phyloP scores from a whole-genome alignment of 1,140 invertebrate genomes.

The Drosophila bipectinata region DNA sequence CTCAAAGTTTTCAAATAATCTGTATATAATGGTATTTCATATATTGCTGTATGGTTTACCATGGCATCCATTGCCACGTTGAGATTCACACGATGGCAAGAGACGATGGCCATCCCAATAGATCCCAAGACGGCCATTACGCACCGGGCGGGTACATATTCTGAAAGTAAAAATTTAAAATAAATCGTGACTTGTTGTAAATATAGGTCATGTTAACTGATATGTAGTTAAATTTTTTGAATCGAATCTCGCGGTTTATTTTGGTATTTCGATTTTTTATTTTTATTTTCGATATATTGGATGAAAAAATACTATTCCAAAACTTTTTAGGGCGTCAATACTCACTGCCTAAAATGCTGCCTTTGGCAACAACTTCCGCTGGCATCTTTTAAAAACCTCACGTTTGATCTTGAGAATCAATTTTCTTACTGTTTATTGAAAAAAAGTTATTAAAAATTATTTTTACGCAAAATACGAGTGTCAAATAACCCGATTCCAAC shows the following conservation, averaged over 20 bases:
- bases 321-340: conserved; percentile 12
- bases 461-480: too few species aligned
- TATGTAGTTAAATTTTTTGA: too few species aligned
- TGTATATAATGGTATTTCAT: too few species aligned
- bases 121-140: conserved; percentile 85
- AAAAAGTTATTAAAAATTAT: too few species aligned
- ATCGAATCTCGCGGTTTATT: too few species aligned
- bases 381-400: conserved; percentile 43
- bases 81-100: conserved; percentile 94
- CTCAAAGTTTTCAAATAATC: too few species aligned
- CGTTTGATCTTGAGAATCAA: too few species aligned
- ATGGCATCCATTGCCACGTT: conserved; percentile 95
- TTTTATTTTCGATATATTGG: conserved; percentile 3
- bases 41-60: conserved; percentile 89
- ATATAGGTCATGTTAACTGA: too few species aligned
- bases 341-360: conserved; percentile 83
- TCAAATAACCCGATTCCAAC: too few species aligned
- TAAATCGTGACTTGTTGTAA: too few species aligned
- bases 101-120: conserved; percentile 93
- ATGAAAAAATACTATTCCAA: background rate
- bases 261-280: conserved; percentile 10
- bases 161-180: conserved; percentile 38
- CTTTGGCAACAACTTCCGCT: conserved; percentile 73
- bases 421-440: conserved; percentile 16
- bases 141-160: conserved; percentile 79